Percentiles rank a stretch among this genome's conserved stretches.
These are phyloP conservation scores for Monopis laevigella DNA, from an alignment of 2,888 invertebrate genomes.

Conservation along the genomic window DNA sequence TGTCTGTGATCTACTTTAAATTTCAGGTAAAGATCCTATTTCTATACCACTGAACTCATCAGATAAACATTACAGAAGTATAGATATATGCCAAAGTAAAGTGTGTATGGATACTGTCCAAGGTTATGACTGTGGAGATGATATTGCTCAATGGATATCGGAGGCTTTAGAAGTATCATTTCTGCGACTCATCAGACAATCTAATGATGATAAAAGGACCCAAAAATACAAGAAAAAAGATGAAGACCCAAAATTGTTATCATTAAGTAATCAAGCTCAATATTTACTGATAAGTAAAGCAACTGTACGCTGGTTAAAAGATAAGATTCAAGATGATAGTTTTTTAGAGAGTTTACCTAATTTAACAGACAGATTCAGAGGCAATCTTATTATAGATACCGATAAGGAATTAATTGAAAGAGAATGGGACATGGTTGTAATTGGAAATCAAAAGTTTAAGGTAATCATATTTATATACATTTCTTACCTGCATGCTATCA, in stretches of 20 bases:
- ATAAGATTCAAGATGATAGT: conserved; percentile 63
- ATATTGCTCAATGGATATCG: conserved; percentile 83
- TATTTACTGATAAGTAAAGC: conserved; percentile 82
- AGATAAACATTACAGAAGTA: conserved; percentile 16
- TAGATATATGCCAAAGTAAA: conserved; percentile 75
- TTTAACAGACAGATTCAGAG: conserved; percentile 83
- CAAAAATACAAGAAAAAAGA: conserved; percentile 35
- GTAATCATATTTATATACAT: no score
- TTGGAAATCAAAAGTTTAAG: conserved; percentile 73
- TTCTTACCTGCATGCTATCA: no score
- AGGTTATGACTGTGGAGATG: conserved; percentile 86
- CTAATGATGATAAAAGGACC: conserved; percentile 34
- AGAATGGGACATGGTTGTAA: conserved; percentile 70
- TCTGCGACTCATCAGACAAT: conserved; percentile 74
- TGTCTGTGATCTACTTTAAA: not conserved
- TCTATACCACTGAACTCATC: conserved; percentile 57
- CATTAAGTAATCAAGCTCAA: conserved; percentile 86
- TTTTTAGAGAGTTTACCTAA: conserved; percentile 63
- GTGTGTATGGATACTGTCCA: conserved; percentile 84
- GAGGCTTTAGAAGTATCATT: conserved; percentile 74
- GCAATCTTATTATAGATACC: conserved; percentile 87
- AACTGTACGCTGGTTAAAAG: conserved; percentile 77
- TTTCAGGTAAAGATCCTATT: conserved; percentile 61
- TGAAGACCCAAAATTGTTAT: conserved; percentile 38
- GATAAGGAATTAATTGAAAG: conserved; percentile 81